phyloP scores from a whole-genome alignment of 2,888 invertebrate genomes.

The Resseliella maxima region DNA sequence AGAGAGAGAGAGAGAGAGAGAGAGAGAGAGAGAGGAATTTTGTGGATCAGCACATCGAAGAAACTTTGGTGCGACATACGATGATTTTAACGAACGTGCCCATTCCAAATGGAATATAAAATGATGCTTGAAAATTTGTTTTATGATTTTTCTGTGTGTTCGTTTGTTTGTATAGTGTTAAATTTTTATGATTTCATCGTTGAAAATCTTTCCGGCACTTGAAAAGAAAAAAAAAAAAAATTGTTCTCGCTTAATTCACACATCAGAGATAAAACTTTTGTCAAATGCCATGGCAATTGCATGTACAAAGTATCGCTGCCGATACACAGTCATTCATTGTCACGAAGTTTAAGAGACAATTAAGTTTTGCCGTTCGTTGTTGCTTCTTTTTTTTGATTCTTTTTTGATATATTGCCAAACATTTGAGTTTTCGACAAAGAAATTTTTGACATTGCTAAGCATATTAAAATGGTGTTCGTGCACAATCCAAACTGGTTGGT shows the following conservation, averaged over 20 bases:
- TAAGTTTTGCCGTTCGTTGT: neutral
- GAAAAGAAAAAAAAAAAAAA: no score
- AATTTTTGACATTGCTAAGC: neutral
- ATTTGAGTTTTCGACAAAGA: neutral
- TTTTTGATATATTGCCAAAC: conserved; percentile 10
- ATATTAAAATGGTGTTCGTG: conserved; percentile 3
- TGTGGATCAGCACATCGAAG: neutral
- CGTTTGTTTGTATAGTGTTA: neutral
- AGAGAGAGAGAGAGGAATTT: conserved; percentile 3
- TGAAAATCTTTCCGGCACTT: conserved; percentile 40
- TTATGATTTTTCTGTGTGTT: neutral
- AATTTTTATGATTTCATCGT: conserved; percentile 31
- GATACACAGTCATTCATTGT: neutral
- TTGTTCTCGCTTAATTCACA: neutral
- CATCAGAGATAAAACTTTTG: neutral
- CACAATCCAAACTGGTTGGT: no score
- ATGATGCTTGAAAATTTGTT: no score
- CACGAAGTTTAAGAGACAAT: conserved; percentile 27
- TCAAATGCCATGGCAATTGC: neutral
- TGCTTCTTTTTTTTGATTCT: no score
- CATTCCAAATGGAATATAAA: no score
- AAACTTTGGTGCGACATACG: neutral
- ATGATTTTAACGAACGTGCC: no score
- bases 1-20: no score
- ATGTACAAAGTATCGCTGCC: neutral